Conservation (phyloP, 2,113 vertebrate genomes). For the Carassius auratus region DNA sequence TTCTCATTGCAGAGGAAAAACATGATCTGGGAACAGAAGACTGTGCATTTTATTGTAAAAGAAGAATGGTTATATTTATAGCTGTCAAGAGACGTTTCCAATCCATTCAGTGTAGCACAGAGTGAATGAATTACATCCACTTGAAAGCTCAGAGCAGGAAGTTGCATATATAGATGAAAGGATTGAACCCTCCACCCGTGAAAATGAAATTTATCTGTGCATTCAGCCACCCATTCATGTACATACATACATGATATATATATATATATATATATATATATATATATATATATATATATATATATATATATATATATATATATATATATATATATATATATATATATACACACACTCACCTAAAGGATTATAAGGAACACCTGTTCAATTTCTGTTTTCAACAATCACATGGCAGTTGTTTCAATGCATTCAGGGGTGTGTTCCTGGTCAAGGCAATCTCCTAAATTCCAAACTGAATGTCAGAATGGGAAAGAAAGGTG, state of each 20-base stretch:
- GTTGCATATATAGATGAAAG: slow-evolving; percentile 9
- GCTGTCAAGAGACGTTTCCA: slow-evolving; percentile 1
- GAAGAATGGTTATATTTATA: slow-evolving; percentile 29
- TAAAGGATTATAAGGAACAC: too few species aligned
- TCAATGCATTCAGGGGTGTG: too few species aligned
- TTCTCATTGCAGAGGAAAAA: slow-evolving; percentile 4
- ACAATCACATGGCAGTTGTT: too few species aligned
- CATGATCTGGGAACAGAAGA: slow-evolving; percentile 7
- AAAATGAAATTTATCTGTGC: neutral
- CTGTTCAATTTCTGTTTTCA: too few species aligned
- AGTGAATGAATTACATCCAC: slow-evolving; percentile 25
- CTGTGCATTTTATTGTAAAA: neutral
- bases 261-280: neutral
- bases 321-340: too few species aligned
- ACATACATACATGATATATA: neutral
- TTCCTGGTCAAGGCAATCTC: too few species aligned
- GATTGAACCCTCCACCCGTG: neutral
- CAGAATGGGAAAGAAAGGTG: too few species aligned
- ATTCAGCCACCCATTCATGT: neutral
- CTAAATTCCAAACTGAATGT: too few species aligned
- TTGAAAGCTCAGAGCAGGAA: slow-evolving; percentile 8
- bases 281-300: too few species aligned
- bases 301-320: too few species aligned
- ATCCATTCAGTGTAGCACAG: neutral
- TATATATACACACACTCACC: too few species aligned